Evolutionary conservation across 2,888 invertebrate genomes (phyloP), one percentile per base, ranked within the genome.

Genomic region (Tetheella fluctuosa): DNA sequence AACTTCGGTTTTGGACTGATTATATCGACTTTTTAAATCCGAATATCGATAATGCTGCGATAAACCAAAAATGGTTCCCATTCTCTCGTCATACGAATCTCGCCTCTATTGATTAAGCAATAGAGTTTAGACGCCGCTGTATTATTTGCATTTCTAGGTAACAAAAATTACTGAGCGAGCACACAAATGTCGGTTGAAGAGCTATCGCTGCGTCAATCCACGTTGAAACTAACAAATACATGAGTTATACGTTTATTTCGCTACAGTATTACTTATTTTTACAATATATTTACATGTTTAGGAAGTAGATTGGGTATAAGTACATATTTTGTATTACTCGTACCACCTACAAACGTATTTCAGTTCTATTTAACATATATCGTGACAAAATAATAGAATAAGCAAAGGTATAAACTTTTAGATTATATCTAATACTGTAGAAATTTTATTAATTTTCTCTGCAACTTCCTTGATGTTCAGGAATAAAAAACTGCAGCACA

Each of bases 181-280:
- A 48, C 48, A 48, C 48, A 8, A 10, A 7, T 20, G 48, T 20
- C 30, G 68, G 80, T 80, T 62, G 80, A 78, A 80, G 81, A 82
- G 83, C 81, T 73, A 69, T 64, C 79, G 80, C 74, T 64, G 64
- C 73, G 73, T 48, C 39, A 52, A 30, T 59, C 17, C 25, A 60
- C 52, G 25, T 54, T 42, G 48, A 8, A 28, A 23, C 25, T 8
- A 42, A 39, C 20, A 20, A 48, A 48, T 10, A 48, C 48, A 48
- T n/a, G 15, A 39, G 7, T 6, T n/a, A 39, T 39, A 39, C 39
- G 34, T n/a, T 0, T 39, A n/a, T n/a, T 10, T 39, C 39, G 39
- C 39, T 37, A 15, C 13, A 39, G n/a, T 39, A n/a, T n/a, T 39
- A 20, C 8, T n/a, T 48, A 20, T 42, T 42, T 13, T 42, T 42